Evolutionary conservation across 2,113 vertebrate species (phyloP).

Genomic region (Seriola rivoliana): DNA sequence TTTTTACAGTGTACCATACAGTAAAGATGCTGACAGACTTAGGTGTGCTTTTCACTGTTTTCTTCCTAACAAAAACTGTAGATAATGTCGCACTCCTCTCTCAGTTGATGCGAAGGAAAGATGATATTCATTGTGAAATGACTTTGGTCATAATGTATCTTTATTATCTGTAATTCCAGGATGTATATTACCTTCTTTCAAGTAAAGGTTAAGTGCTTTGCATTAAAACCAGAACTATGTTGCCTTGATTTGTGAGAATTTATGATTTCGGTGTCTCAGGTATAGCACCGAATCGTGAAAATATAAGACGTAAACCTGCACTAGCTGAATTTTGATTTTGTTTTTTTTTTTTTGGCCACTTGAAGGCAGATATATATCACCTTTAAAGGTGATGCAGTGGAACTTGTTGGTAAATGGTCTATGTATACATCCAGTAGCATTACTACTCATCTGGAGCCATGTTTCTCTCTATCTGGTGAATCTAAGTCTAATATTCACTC

Average conservation of each 20-base stretch:
- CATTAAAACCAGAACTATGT: constrained; percentile 79
- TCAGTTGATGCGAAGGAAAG: constrained; percentile 79
- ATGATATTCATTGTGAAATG: constrained; percentile 85
- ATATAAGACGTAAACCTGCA: no score
- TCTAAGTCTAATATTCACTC: background rate
- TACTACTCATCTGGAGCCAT: background rate
- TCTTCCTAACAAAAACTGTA: constrained; percentile 83
- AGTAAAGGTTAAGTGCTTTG: constrained; percentile 89
- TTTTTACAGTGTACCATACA: constrained; percentile 83
- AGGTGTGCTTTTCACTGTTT: constrained; percentile 82
- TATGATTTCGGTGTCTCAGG: background rate
- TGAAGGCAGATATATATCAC: background rate
- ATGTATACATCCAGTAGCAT: background rate
- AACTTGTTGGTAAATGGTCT: background rate
- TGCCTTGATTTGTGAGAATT: constrained; percentile 41
- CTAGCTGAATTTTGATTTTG: no score
- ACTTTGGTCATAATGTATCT: constrained; percentile 88
- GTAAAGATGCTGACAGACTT: constrained; percentile 80
- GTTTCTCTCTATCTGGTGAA: background rate
- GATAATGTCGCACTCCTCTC: constrained; percentile 80
- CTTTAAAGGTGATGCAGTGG: background rate
- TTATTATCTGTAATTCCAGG: constrained; percentile 88
- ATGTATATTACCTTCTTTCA: constrained; percentile 89
- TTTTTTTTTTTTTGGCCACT: background rate
- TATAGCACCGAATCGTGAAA: background rate